Evolutionary conservation across 1,140 invertebrate species (phyloP), one percentile per base, ranked within the genome.

Genomic region (Bombus superbus): DNA sequence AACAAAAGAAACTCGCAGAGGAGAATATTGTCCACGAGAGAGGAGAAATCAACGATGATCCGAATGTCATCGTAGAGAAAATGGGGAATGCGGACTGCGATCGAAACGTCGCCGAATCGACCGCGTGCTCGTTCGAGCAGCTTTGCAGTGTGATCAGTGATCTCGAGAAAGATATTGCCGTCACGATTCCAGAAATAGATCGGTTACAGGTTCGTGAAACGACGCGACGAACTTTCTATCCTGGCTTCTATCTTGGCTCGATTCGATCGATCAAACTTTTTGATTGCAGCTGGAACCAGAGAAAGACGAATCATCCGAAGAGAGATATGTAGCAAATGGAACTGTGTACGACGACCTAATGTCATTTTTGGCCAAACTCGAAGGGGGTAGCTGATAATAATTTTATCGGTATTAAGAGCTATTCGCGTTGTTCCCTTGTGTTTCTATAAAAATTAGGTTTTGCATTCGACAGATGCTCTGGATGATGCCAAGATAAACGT

Each of bases 291-390:
- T 93, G n/a, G 82, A 90, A 83, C 92, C 93, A 22, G 93, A 95
- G 69, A 93, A 92, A 77, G 94, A 95, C 82, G 71, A 84, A 47
- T 90, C 90, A 47, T 90, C 90, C 0, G 40, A 82, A 42, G 66
- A 72, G 35, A 80, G 64, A 57, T 85, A 87, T 47, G 69, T 42
- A 8, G 13, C 80, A 0, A 88, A 68, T 40, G 81, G 81, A 22
- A 92, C 93, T 0, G 93, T 92, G n/a, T 94, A 94, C 72, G 92
- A 95, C 8, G 93, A 94, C 44, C 93, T 95, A 62, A 94, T 95
- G 92, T 90, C 88, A 11, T 94, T 94, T 53, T 83, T 95, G 32
- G 88, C 86, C 47, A 92, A 89, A 11, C 68, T 94, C 28, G 92
- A 94, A 79, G 87, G 90, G 10, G 89, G 89, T 90, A 90, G 47